Evolutionary conservation across 2,888 invertebrate genomes (phyloP), one percentile per base, ranked within the genome.

Genomic region (Athripsodes cinereus): DNA sequence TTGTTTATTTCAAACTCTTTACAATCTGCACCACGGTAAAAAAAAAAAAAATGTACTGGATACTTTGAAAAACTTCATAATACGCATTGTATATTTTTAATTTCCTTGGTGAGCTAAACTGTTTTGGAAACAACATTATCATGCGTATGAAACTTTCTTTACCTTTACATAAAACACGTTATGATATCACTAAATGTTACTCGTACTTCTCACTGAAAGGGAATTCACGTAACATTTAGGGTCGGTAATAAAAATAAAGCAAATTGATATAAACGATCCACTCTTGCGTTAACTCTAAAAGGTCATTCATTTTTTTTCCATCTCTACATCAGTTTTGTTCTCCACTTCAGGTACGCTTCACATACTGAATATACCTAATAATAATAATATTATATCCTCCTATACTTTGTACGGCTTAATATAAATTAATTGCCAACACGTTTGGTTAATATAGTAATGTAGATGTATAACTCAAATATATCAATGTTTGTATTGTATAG

Each of bases 231-330:
- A 47, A 40, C 52, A 51, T 57, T 57, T 52, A 22, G 46, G 48
- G 53, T 40, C 3, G 40, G n/a, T 40, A 22, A 48, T 44, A 53
- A 58, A 58, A 61, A 58, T 56, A 40, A 55, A 47, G 52, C 53
- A 61, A 61, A 61, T 61, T 61, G 58, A 59, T 59, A 61, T 58
- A 59, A 61, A 61, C 53, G 61, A 57, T 44, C 48, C 52, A 53
- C 56, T 47, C 56, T 21, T 21, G 21, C 48, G 48, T 20, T 21
- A 21, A 48, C 16, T 21, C 48, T 16, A 48, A 48, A 48, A 21
- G 48, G 21, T 48, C 48, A 48, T 48, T 48, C 48, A 11, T 48
- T 18, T 48, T 48, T 16, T 48, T 21, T 48, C 21, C 11, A n/a
- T 20, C 21, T 21, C 21, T 5, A 19, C 48, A 21, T 48, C 48